Conservation (phyloP, 2,888 invertebrate genomes). For the Boloria selene region DNA sequence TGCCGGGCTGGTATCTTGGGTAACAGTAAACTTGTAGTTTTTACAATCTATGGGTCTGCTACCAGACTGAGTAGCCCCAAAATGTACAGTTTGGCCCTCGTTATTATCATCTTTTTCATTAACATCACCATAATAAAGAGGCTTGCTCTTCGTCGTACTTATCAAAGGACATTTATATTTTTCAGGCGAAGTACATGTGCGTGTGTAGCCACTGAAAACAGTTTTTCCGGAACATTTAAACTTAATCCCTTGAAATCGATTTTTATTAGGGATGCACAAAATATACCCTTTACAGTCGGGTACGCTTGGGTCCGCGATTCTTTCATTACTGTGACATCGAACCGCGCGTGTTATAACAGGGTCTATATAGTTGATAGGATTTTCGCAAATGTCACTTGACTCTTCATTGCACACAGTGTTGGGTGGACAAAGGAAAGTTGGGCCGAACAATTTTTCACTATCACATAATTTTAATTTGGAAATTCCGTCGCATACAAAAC, state of each 20-base stretch:
- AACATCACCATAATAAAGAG: constrained; percentile 51
- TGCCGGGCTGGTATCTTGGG: constrained; percentile 57
- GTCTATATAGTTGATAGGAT: constrained; percentile 63
- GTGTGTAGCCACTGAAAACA: constrained; percentile 67
- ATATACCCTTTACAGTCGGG: constrained; percentile 76
- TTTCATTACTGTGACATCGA: constrained; percentile 65
- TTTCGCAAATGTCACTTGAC: constrained; percentile 70
- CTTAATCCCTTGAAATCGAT: constrained; percentile 72
- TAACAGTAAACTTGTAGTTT: constrained; percentile 71
- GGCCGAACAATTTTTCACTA: constrained; percentile 59
- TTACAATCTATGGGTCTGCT: constrained; percentile 68
- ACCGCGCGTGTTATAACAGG: constrained; percentile 58
- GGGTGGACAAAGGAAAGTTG: constrained; percentile 65
- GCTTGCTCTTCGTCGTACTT: constrained; percentile 50
- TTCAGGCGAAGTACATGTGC: constrained; percentile 67
- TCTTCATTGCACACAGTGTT: constrained; percentile 73
- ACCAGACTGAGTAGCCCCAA: constrained; percentile 32
- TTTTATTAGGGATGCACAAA: constrained; percentile 70
- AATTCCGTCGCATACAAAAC: constrained; percentile 66
- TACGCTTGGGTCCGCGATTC: constrained; percentile 69
- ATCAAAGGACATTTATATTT: constrained; percentile 66
- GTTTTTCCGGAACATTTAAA: constrained; percentile 74
- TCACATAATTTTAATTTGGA: constrained; percentile 67
- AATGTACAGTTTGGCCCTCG: constrained; percentile 34
- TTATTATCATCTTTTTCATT: constrained; percentile 50